Base-by-base conservation (phyloP, 37 sponge, comb jelly and placozoan species). In the Beroe forskalii region DNA sequence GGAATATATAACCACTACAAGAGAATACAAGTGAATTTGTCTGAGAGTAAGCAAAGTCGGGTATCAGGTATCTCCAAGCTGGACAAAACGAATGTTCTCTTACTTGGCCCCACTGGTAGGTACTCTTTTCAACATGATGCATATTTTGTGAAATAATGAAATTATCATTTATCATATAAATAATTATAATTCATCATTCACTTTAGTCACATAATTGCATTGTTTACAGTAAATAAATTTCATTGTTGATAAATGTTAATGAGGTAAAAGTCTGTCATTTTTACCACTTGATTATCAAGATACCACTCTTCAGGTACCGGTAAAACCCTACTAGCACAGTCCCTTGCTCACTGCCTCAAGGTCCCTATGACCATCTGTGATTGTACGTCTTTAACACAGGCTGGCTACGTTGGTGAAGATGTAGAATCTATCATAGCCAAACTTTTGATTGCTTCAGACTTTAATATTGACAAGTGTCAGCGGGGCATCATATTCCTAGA, bases 361-460 rank as follows among this genome's bases (percentile, higher is more conserved):
- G 97, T 99, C 0, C 99, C 99, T 0, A 64, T 99, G 86, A 96
- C 95, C 31, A 99, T 99, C 43, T 99, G 99, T 94, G 99, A 99
- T 92, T 99, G 99, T 72, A 99, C 99, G 12, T 89, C 96, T 0
- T 95, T 99, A 41, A 99, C 99, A 27, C 99, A 99, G 42, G 99
- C 99, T 30, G 99, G 99, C 32, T 99, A 99, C 60, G 97, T 99
- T n/a, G 99, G 99, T n/a, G 97, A 99, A 33, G 99, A 99, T 69
- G 93, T 99, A 0, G 93, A 93, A 62, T 92, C 92, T 14, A 86
- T 92, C 28, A 89, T 93, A 19, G 91, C 67, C 3, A 93, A 92
- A 66, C 92, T 93, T 0, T 42, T 93, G 9, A 80, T 80, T 43
- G 86, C 86, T 27, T 35, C 86, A 8, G 86, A 80, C 30, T 80